Evolutionary conservation across 2,888 invertebrate species (phyloP).

Genomic region (Encarsia formosa): DNA sequence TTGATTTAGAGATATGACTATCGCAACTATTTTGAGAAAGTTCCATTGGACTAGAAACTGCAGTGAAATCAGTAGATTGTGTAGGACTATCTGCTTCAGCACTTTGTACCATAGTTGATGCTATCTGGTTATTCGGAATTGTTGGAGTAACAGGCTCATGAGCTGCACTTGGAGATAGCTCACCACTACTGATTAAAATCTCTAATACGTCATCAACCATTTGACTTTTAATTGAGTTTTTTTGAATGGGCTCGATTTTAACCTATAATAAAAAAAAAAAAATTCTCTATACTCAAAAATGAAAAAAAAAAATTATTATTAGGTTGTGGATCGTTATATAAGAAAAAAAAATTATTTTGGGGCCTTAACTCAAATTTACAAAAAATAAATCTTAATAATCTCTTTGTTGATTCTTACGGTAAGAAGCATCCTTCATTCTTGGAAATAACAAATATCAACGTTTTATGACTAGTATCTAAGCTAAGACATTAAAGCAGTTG

Average conservation of each 20-base stretch:
- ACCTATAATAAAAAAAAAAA: no score
- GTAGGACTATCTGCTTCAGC: slow-evolving; percentile 45
- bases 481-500: no score
- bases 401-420: no score
- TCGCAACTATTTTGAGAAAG: slow-evolving; percentile 42
- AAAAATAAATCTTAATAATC: no score
- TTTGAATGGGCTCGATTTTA: slow-evolving; percentile 49
- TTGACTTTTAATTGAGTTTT: slow-evolving; percentile 62
- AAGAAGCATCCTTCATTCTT: no score
- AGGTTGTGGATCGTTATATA: no score
- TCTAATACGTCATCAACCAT: slow-evolving; percentile 90
- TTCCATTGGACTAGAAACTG: slow-evolving; percentile 46
- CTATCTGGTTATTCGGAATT: slow-evolving; percentile 51
- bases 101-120: slow-evolving; percentile 47
- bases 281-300: no score
- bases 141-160: slow-evolving; percentile 63
- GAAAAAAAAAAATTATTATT: no score
- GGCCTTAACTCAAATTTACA: no score
- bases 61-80: slow-evolving; percentile 43
- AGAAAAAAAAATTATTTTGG: no score
- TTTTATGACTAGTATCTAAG: no score
- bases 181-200: slow-evolving; percentile 89
- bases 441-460: no score
- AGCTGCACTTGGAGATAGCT: slow-evolving; percentile 84
- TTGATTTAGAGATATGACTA: slow-evolving; percentile 42